Conservation (phyloP, 2,888 invertebrate genomes). For the Azorinus chamasolen region DNA sequence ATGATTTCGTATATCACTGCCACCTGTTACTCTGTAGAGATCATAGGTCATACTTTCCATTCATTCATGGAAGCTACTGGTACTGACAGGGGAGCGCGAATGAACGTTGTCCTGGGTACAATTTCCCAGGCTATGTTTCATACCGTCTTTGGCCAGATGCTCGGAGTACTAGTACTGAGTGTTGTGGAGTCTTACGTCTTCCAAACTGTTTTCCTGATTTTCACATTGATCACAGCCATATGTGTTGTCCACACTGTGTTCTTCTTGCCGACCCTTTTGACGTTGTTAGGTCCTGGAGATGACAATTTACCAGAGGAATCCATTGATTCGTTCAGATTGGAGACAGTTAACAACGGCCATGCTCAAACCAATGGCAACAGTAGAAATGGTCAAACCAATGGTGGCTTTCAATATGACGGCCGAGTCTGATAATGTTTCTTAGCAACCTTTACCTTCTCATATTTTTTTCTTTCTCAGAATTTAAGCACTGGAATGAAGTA, state of each 20-base stretch:
- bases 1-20: constrained; percentile 33
- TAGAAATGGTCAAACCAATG: too few relatives aligned
- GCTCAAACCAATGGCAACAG: too few relatives aligned
- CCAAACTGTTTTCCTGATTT: constrained; percentile 28
- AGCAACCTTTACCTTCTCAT: too few relatives aligned
- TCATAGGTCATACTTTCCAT: constrained; percentile 32
- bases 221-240: constrained; percentile 20
- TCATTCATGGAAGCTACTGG: constrained; percentile 33
- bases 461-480: too few relatives aligned
- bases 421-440: too few relatives aligned
- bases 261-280: constrained; percentile 30
- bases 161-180: constrained; percentile 33
- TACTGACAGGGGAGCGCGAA: constrained; percentile 22
- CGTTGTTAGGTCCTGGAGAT: constrained; percentile 34
- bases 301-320: too few relatives aligned
- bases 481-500: too few relatives aligned
- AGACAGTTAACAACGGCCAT: too few relatives aligned
- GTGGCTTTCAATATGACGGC: too few relatives aligned
- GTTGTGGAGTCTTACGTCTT: constrained; percentile 48
- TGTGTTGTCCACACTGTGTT: constrained; percentile 28
- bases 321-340: too few relatives aligned
- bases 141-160: constrained; percentile 40
- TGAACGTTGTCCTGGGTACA: constrained; percentile 34
- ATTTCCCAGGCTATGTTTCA: constrained; percentile 41
- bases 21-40: constrained; percentile 22